A percentile compares a stretch with the other conserved stretches of the same genome.
Evolutionary conservation across 2,113 vertebrate genomes (phyloP).

Genomic region (Ageneiosus marmoratus): DNA sequence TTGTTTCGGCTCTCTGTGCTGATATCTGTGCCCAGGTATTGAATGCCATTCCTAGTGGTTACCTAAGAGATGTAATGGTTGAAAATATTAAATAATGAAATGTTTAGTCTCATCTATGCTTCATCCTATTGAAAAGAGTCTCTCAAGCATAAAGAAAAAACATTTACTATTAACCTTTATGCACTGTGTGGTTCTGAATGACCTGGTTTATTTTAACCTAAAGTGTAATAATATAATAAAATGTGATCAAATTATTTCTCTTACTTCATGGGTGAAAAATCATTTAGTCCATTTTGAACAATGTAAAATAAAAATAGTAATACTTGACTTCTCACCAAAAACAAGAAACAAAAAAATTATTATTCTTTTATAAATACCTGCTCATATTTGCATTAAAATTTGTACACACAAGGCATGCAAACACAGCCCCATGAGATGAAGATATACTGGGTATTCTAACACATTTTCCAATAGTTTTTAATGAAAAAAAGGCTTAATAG

Average conservation of each 20-base stretch:
- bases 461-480: not conserved
- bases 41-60: slow-evolving; percentile 18
- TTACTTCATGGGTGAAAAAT: too few relatives aligned
- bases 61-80: slow-evolving; percentile 51
- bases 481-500: not conserved
- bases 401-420: not conserved
- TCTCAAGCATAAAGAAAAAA: not conserved
- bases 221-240: not conserved
- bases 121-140: not conserved
- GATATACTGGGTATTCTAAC: not conserved
- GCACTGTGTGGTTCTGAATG: not conserved
- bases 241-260: too few relatives aligned
- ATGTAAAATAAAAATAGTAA: not conserved
- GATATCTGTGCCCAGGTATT: slow-evolving; percentile 11
- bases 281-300: not conserved
- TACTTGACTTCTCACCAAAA: not conserved
- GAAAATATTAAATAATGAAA: not conserved
- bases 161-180: not conserved
- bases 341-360: not conserved
- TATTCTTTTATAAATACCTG: not conserved
- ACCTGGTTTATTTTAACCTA: not conserved
- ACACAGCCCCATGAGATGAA: not conserved
- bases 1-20: slow-evolving; percentile 47
- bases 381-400: not conserved
- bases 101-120: not conserved